Evolutionary conservation across 2,797 vertebrate species (phyloP).

Genomic region (Otus scops): DNA sequence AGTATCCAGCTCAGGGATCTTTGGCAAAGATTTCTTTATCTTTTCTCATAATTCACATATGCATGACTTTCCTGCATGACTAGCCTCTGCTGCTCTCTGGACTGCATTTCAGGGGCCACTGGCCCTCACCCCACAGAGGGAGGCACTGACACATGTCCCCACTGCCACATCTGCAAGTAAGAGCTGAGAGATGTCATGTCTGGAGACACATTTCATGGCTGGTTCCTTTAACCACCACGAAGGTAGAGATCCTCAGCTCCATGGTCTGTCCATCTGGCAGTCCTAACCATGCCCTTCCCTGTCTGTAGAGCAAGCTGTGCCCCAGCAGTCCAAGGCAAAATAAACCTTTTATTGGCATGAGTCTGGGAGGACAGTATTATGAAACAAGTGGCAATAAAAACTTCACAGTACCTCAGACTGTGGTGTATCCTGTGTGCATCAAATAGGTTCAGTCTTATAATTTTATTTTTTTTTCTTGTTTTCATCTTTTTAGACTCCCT

Average conservation of each 20-base stretch:
- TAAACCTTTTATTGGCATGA: background rate
- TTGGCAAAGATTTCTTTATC: background rate
- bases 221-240: background rate
- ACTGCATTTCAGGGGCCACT: background rate
- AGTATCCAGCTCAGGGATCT: background rate
- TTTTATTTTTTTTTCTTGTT: background rate
- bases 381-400: background rate
- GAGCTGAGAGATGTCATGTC: background rate
- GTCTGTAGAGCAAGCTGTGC: background rate
- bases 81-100: background rate
- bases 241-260: background rate
- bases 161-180: background rate
- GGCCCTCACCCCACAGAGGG: background rate
- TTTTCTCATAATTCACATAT: background rate
- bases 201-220: background rate
- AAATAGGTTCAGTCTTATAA: background rate
- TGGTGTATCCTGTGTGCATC: background rate
- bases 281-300: background rate
- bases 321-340: rapidly evolving
- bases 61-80: background rate
- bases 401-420: background rate
- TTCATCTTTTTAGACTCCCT: background rate
- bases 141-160: background rate
- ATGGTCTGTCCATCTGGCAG: rapidly evolving
- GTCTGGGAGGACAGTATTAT: background rate